Evolutionary conservation across 2,888 invertebrate genomes (phyloP).

Genomic region (Hirtodrosophila histrioides): DNA sequence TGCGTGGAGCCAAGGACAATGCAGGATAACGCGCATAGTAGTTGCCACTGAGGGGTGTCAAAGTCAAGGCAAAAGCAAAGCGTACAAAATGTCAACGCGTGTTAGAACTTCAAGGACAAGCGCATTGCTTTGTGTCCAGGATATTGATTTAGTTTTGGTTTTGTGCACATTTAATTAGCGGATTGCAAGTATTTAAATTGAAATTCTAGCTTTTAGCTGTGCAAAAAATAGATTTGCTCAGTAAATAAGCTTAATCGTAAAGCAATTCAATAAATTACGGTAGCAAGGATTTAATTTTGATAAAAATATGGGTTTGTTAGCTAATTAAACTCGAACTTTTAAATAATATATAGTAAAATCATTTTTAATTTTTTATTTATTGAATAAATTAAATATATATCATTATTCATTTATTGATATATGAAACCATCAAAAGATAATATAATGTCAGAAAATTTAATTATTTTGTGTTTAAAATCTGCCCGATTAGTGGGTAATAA

Average conservation of each 20-base stretch:
- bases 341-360: too few relatives aligned
- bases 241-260: neutral
- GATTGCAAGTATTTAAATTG: constrained; percentile 54
- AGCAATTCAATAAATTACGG: too few relatives aligned
- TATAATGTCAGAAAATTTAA: too few relatives aligned
- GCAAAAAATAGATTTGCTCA: neutral
- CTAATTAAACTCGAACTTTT: too few relatives aligned
- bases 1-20: constrained; percentile 64
- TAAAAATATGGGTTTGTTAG: too few relatives aligned
- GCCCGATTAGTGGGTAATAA: too few relatives aligned
- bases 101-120: constrained; percentile 63
- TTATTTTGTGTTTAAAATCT: too few relatives aligned
- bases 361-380: too few relatives aligned
- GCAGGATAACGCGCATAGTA: constrained; percentile 62
- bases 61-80: constrained; percentile 72
- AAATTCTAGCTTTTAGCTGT: constrained; percentile 27
- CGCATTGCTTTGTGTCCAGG: constrained; percentile 38
- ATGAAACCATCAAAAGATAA: too few relatives aligned
- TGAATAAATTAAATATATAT: too few relatives aligned
- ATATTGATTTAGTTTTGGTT: constrained; percentile 68
- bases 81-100: constrained; percentile 56
- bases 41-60: constrained; percentile 59
- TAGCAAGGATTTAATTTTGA: too few relatives aligned
- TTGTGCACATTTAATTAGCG: constrained; percentile 70
- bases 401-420: too few relatives aligned